These are phyloP conservation scores for Masticophis lateralis DNA, from an alignment of 2,797 vertebrate genomes.

Conservation along the genomic window DNA sequence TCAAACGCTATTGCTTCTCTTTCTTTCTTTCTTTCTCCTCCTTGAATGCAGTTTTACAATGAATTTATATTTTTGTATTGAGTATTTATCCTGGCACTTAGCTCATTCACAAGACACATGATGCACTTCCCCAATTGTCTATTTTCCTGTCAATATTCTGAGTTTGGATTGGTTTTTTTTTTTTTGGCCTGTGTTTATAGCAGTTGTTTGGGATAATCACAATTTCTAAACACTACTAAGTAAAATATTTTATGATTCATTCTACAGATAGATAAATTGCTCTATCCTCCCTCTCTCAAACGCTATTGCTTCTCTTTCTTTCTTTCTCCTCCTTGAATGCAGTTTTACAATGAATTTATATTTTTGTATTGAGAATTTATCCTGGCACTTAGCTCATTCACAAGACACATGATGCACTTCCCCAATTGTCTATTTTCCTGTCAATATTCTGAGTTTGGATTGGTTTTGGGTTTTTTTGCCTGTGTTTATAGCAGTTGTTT, in stretches of 20 bases:
- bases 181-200: background rate
- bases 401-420: background rate
- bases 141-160: background rate
- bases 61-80: slow-evolving; percentile 27
- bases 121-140: background rate
- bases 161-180: background rate
- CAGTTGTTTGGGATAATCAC: background rate
- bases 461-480: background rate
- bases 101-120: background rate
- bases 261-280: background rate
- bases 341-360: slow-evolving; percentile 24
- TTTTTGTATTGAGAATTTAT: background rate
- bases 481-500: background rate
- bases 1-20: slow-evolving; percentile 8
- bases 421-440: background rate
- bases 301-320: no score
- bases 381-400: background rate
- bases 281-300: slow-evolving; percentile 13
- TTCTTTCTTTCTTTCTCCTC: background rate
- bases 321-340: slow-evolving; percentile 32
- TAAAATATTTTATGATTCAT: background rate
- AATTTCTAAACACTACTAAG: background rate
- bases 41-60: slow-evolving; percentile 34
- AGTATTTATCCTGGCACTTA: background rate
- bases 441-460: background rate